phyloP scores from a whole-genome alignment of 2,113 vertebrate species.

The Callithrix jacchus region DNA sequence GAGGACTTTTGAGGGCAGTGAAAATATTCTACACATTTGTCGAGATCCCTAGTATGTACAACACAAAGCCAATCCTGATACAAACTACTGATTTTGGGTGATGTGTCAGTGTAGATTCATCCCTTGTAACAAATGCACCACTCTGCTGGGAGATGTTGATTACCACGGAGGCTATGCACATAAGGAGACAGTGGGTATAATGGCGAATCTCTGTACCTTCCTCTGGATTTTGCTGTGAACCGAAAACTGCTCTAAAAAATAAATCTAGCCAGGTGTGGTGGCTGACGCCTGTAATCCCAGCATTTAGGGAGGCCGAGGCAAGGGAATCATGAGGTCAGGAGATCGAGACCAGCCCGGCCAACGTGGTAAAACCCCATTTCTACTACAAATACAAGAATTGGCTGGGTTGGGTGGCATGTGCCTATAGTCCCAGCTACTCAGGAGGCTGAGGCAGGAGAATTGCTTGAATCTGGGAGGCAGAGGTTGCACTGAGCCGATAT shows the following conservation, averaged over 20 bases:
- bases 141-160: not conserved
- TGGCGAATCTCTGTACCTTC: not conserved
- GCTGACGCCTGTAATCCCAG: not conserved
- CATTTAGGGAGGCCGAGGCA: too few species aligned
- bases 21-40: not conserved
- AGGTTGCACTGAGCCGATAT: too few species aligned
- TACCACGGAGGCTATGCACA: not conserved
- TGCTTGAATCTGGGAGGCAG: too few species aligned
- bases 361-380: too few species aligned
- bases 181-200: not conserved
- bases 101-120: not conserved
- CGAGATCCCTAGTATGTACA: not conserved
- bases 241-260: not conserved
- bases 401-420: too few species aligned
- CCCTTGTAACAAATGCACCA: not conserved
- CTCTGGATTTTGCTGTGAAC: not conserved
- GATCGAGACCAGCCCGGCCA: too few species aligned
- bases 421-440: too few species aligned
- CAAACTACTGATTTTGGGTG: not conserved
- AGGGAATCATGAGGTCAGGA: too few species aligned
- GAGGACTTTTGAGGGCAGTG: not conserved
- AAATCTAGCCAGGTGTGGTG: not conserved
- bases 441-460: too few species aligned
- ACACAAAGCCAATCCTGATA: not conserved
- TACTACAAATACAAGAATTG: too few species aligned